Evolutionary conservation across 2,113 vertebrate species (phyloP).

Genomic region (Elaphurus davidianus): DNA sequence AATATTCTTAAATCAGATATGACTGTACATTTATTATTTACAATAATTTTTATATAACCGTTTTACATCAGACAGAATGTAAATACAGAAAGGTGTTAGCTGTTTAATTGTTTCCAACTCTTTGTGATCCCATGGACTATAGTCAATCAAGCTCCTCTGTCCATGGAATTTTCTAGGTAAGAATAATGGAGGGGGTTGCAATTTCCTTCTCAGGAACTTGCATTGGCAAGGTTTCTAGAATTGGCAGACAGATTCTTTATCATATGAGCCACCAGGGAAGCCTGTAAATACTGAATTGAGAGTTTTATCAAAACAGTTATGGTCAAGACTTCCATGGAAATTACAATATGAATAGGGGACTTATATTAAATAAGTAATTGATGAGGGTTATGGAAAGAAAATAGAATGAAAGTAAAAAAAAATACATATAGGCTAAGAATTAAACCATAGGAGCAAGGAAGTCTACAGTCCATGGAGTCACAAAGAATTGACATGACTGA

Average conservation of each 20-base stretch:
- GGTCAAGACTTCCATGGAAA: background rate
- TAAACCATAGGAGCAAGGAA: background rate
- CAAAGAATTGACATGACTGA: background rate
- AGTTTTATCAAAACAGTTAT: background rate
- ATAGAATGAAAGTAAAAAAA: background rate
- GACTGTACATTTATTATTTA: background rate
- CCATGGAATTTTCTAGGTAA: background rate
- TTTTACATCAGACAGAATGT: background rate
- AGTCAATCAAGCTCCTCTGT: background rate
- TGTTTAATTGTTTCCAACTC: background rate
- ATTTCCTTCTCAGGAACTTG: background rate
- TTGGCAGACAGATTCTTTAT: background rate
- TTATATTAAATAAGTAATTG: background rate
- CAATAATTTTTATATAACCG: background rate
- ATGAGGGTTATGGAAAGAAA: background rate
- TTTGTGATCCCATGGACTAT: background rate
- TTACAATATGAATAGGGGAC: background rate
- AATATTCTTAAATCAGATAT: background rate
- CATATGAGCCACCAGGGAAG: background rate
- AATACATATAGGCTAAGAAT: background rate
- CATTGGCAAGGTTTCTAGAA: background rate
- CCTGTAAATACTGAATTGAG: background rate
- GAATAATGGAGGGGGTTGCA: background rate
- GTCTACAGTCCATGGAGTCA: background rate
- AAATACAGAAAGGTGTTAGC: background rate